Base-by-base conservation (phyloP, 2,113 vertebrate species). In the Acanthisitta chloris region DNA sequence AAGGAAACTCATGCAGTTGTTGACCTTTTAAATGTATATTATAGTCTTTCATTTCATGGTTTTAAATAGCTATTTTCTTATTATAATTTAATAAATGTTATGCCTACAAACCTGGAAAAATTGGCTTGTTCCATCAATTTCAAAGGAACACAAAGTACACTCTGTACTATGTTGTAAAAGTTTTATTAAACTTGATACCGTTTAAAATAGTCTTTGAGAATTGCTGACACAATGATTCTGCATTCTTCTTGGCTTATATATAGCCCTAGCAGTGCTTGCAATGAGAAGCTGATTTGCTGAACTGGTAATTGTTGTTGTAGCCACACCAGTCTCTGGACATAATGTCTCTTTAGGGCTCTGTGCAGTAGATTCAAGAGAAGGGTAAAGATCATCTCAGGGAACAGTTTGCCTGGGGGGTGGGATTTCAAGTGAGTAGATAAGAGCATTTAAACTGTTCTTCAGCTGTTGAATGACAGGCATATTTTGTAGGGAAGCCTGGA, bases 51-150 rank as follows among this genome's bases (percentile, higher is more conserved):
- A 88, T 90, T 94, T 95, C 90, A 94, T 95, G 82, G 43, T 86
- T 94, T 97, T 95, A 95, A 96, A 90, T 94, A 95, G 80, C 87
- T 88, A 67, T 97, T 96, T 96, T 92, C 93, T 92, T 96, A 83
- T 96, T 92, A 93, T 92, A 92, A 95, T 96, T 94, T 93, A 96
- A 95, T 96, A 96, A 92, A 92, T 81, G 79, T 83, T 93, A 81
- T 93, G 93, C 90, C 94, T 94, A 95, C 88, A 95, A 94, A 96
- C 96, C 92, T 96, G 94, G 92, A 94, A 86, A 96, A 95, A 96
- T 88, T 96, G 90, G 64, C 96, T 96, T 96, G 71, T 93, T 94
- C 80, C 76, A 74, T 96, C 94, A 96, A 88, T 97, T 95, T 96
- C 87, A 90, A 96, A 83, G 51, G 93, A 96, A 90, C 90, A 94